Percentiles rank a stretch among this genome's conserved stretches.
Evolutionary conservation across 2,797 vertebrate species (phyloP).

Genomic region (Lepus townsendii): DNA sequence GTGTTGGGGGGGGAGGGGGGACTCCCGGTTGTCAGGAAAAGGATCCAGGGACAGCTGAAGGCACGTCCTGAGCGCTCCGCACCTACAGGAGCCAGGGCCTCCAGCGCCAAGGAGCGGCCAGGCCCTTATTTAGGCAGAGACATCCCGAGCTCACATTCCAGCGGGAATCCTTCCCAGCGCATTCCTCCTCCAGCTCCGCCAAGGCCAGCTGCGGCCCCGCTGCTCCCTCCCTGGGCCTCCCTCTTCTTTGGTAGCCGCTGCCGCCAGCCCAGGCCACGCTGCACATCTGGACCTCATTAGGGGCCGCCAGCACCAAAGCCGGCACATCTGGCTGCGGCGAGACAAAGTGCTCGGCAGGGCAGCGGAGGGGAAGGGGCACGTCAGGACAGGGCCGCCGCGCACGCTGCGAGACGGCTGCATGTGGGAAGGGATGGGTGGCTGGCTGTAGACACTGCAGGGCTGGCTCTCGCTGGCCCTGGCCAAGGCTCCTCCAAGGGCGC

Average conservation of each 20-base stretch:
- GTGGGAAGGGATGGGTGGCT: neutral
- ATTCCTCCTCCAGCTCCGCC: constrained; percentile 9
- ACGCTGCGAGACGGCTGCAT: constrained; percentile 43
- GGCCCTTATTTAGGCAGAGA: constrained; percentile 75
- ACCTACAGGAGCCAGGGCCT: neutral
- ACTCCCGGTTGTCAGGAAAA: neutral
- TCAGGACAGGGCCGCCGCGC: constrained; percentile 75
- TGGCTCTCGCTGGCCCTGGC: neutral
- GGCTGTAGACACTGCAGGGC: neutral
- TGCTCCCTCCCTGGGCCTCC: constrained; percentile 62
- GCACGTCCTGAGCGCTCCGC: accelerated
- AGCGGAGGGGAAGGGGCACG: constrained; percentile 73
- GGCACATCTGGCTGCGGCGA: constrained; percentile 75
- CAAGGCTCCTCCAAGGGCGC: neutral
- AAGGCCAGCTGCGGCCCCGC: constrained; percentile 70
- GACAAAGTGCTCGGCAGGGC: constrained; percentile 53
- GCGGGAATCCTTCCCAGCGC: constrained; percentile 64
- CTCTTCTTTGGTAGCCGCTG: constrained; percentile 62
- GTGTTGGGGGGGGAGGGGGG: too few species aligned
- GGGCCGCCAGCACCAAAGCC: constrained; percentile 69
- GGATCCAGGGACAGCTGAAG: neutral
- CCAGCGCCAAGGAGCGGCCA: neutral
- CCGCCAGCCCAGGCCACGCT: constrained; percentile 21
- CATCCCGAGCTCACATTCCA: constrained; percentile 29
- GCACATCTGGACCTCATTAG: constrained; percentile 82